phyloP scores from a whole-genome alignment of 2,113 vertebrate species.

The Arenaria interpres region DNA sequence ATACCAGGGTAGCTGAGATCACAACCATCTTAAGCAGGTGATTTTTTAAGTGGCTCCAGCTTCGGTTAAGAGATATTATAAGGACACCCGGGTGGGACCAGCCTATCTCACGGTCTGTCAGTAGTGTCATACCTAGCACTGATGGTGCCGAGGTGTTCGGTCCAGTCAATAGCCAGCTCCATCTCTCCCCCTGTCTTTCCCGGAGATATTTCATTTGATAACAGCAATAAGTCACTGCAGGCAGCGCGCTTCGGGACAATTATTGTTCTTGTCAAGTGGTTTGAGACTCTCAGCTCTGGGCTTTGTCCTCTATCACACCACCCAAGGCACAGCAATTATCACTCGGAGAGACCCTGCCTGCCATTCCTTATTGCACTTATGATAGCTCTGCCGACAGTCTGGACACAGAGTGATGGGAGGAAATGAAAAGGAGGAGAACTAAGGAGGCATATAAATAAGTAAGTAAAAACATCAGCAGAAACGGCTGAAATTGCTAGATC shows the following conservation, averaged over 20 bases:
- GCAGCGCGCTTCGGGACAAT: background rate
- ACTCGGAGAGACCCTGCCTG: slow-evolving; percentile 34
- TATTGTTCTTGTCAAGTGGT: slow-evolving; percentile 48
- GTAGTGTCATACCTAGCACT: background rate
- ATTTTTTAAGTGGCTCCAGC: background rate
- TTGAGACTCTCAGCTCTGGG: slow-evolving; percentile 40
- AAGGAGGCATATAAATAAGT: background rate
- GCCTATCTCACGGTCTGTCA: background rate
- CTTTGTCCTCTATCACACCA: slow-evolving; percentile 47
- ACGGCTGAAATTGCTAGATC: background rate
- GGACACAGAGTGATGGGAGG: background rate
- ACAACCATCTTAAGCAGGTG: background rate
- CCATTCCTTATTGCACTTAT: slow-evolving; percentile 28
- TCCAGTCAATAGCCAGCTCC: background rate
- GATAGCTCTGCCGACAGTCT: background rate
- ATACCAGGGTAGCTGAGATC: background rate
- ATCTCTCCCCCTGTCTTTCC: background rate
- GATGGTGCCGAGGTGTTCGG: background rate
- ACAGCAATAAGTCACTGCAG: slow-evolving; percentile 33
- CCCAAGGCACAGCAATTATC: slow-evolving; percentile 61
- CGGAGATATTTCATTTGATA: slow-evolving; percentile 31
- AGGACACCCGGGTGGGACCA: background rate
- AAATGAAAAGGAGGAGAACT: background rate
- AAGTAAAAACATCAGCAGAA: slow-evolving; percentile 12
- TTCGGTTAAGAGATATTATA: background rate